Evolutionary conservation across 2,888 invertebrate species (phyloP), one percentile per base, ranked within the genome.

Genomic region (Tipula lateralis): DNA sequence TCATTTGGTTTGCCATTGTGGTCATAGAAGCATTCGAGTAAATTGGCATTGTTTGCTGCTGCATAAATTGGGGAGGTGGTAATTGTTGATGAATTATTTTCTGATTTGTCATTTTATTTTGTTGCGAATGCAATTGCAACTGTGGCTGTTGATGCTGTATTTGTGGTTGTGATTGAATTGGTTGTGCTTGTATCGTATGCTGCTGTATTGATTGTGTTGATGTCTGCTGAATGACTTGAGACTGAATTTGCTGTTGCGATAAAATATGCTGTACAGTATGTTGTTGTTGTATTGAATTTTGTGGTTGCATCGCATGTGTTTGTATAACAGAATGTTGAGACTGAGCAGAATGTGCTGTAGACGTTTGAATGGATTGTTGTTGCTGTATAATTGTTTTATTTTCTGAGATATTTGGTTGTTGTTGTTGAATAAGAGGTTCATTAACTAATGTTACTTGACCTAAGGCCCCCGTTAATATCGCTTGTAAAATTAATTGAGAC

Each of bases 381-480:
- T 84, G 84, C 13, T 84, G 66, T 5, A 30, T 24, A 1, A 83
- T 19, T 32, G 83, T 13, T 34, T 83, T 32, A 66, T 24, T 66
- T 66, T 85, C 82, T 24, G 85, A 9, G 19, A 66, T 9, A 24
- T 24, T 66, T 29, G 85, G 84, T 24, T 85, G 85, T 9, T 85
- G 85, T 9, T 85, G 66, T 83, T 50, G 66, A 36, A 83, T 83
- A 85, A 86, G 34, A 85, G 86, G 83, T 84, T 90, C 90, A 86
- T 89, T 90, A 82, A 90, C 89, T 82, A 90, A 89, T 30, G 90
- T 90, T 30, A 90, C 88, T 87, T 90, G 90, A 29, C 89, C 90
- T 84, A 90, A 83, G 0, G 91, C 90, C 1, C 91, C 91, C 84
- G 89, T 91, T 13, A 90, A 86, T 84, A 90, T 86, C 5, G 90